These are phyloP conservation scores for Phaedon cochleariae DNA, from an alignment of 2,888 invertebrate species.

Conservation along the genomic window DNA sequence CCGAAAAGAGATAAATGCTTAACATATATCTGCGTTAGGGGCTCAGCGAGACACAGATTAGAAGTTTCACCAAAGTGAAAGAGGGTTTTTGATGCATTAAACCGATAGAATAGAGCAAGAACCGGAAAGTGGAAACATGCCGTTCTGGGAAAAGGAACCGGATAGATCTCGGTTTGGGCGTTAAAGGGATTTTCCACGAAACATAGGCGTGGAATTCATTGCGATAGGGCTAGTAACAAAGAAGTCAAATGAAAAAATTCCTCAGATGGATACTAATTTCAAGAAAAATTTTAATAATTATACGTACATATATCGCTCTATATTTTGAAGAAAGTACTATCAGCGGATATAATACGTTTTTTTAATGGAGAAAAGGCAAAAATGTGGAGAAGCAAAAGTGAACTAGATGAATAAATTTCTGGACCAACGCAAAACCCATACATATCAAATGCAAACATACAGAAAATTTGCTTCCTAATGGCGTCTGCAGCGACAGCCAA, in stretches of 20 bases:
- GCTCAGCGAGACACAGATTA: constrained; percentile 34
- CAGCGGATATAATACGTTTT: no score
- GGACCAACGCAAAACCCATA: no score
- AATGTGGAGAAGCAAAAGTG: no score
- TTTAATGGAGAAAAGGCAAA: no score
- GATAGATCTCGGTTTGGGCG: constrained; percentile 11
- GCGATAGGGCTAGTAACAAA: neutral
- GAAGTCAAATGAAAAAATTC: neutral
- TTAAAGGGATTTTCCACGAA: neutral
- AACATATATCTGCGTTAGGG: constrained; percentile 38
- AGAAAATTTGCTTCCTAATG: no score
- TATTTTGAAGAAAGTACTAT: no score
- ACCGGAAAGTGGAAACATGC: constrained; percentile 19
- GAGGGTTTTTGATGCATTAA: constrained; percentile 22
- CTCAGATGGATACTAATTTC: no score
- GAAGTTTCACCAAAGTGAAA: constrained; percentile 23
- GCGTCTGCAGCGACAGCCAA: no score
- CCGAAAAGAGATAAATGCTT: constrained; percentile 37
- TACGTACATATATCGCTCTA: no score
- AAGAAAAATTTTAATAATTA: no score
- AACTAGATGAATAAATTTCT: no score
- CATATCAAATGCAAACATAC: no score
- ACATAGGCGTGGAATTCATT: neutral
- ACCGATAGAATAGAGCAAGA: constrained; percentile 22
- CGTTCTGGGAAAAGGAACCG: constrained; percentile 21